Conservation (phyloP, 1,140 invertebrate species). For the Drosophila tani region DNA sequence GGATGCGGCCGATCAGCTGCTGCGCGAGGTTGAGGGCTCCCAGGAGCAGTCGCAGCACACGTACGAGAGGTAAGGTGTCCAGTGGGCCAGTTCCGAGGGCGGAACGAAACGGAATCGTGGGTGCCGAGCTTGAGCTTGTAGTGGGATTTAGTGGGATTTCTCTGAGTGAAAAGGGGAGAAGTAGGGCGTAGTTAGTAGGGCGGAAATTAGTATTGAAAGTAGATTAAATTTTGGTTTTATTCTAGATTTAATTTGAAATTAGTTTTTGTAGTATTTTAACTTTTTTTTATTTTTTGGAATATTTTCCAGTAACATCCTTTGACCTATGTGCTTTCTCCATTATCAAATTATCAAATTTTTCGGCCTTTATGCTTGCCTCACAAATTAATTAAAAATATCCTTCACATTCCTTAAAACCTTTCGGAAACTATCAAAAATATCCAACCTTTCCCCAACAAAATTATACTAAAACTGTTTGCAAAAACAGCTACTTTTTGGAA, state of each 20-base stretch:
- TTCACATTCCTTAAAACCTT: slow-evolving; percentile 10
- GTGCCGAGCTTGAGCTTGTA: slow-evolving; percentile 47
- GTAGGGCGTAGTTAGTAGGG: slow-evolving; percentile 26
- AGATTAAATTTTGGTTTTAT: background rate
- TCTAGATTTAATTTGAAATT: background rate
- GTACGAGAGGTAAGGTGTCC: slow-evolving; percentile 85
- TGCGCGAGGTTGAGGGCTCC: slow-evolving; percentile 87
- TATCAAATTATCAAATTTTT: slow-evolving; percentile 14
- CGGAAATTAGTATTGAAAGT: slow-evolving; percentile 20
- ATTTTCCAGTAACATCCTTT: background rate
- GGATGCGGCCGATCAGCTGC: slow-evolving; percentile 92
- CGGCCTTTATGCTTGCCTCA: slow-evolving; percentile 49
- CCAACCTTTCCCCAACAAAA: slow-evolving; percentile 45
- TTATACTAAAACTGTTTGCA: slow-evolving; percentile 70
- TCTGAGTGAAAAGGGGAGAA: too few species aligned
- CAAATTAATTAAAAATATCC: slow-evolving; percentile 9
- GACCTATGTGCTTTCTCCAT: slow-evolving; percentile 23
- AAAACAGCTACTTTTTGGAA: slow-evolving; percentile 21
- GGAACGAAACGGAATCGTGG: slow-evolving; percentile 75
- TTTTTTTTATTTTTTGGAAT: background rate
- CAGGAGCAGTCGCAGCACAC: slow-evolving; percentile 86
- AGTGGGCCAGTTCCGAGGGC: slow-evolving; percentile 71
- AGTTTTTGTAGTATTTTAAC: background rate
- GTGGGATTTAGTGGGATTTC: slow-evolving; percentile 10
- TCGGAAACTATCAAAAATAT: slow-evolving; percentile 5